Evolutionary conservation across 2,113 vertebrate species (phyloP), one percentile per base, ranked within the genome.

Genomic region (Halichoerus grypus): DNA sequence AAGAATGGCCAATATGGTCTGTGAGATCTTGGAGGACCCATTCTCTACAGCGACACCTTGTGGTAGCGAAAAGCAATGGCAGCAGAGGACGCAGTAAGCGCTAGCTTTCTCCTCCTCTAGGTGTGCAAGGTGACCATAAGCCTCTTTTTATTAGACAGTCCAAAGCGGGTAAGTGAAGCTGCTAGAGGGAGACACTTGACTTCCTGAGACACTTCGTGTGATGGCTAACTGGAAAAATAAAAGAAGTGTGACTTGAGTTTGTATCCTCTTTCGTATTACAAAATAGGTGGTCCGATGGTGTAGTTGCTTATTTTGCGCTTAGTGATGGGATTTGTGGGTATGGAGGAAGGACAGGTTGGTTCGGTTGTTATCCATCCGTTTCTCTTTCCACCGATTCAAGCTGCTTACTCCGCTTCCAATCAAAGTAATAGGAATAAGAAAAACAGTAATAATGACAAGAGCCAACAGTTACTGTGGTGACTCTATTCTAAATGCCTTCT

Each of bases 1-100:
- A 97, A 94, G 89, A 80, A 42, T 0, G 53, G 11, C 79, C 63
- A 36, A 80, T 0, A 0, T 4, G 42, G 61, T 12, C 92, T 61
- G 14, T 1, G 33, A 67, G 55, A 33, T 24, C 24, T 36, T 10
- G 19, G 55, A 11, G 57, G 71, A 42, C 79, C 19, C 72, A 7
- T 63, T 90, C 55, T 91, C 33, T 26, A 63, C n/a, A 93, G 93
- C 0, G 88, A 19, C 93, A 71, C 63, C 72, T 85, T 46, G 76
- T 94, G 96, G 84, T 21, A 11, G 4, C 46, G 12, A 81, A 36
- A 16, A 88, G 84, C 53, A 92, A 88, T 88, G n/a, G n/a, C 74
- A 11, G 51, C 0, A 2, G 69, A 49, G 65, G 4, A 18, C 18
- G 3, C 4, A 10, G 7, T 4, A 22, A 53, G 36, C 1, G 2